Evolutionary conservation across 2,888 invertebrate genomes (phyloP).

Genomic region (Pediacus dermestoides): DNA sequence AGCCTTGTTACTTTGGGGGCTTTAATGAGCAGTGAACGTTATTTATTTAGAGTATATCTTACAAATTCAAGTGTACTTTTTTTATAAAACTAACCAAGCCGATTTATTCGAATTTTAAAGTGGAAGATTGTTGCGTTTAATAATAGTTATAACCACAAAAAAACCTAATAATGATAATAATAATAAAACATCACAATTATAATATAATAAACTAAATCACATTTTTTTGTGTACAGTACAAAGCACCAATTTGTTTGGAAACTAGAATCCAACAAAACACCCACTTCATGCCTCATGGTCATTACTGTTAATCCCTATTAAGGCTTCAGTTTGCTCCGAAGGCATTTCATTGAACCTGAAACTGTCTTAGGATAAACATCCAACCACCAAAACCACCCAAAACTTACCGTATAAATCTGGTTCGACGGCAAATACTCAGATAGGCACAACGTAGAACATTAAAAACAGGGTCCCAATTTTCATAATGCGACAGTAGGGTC

Average conservation of each 20-base stretch:
- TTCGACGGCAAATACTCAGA: constrained; percentile 51
- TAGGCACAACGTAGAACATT: constrained; percentile 55
- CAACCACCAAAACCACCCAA: not conserved
- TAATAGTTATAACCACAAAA: constrained; percentile 12
- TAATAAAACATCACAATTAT: constrained; percentile 19
- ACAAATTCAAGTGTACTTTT: no score
- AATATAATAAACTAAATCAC: constrained; percentile 24
- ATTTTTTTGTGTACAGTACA: constrained; percentile 16
- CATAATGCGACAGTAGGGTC: constrained; percentile 68
- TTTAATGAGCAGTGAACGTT: no score
- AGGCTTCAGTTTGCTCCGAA: constrained; percentile 66
- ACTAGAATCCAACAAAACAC: constrained; percentile 6
- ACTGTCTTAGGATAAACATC: constrained; percentile 24
- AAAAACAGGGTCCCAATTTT: constrained; percentile 78
- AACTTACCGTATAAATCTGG: constrained; percentile 51
- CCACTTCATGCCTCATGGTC: constrained; percentile 54
- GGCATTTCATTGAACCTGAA: constrained; percentile 61
- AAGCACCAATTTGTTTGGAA: constrained; percentile 8
- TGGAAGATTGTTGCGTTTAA: no score
- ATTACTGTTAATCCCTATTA: constrained; percentile 59
- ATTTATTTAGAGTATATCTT: no score
- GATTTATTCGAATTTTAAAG: no score
- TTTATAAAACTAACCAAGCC: no score
- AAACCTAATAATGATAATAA: constrained; percentile 13
- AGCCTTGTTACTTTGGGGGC: no score